phyloP scores from a whole-genome alignment of 2,113 vertebrate genomes.

The Raja brachyura region DNA sequence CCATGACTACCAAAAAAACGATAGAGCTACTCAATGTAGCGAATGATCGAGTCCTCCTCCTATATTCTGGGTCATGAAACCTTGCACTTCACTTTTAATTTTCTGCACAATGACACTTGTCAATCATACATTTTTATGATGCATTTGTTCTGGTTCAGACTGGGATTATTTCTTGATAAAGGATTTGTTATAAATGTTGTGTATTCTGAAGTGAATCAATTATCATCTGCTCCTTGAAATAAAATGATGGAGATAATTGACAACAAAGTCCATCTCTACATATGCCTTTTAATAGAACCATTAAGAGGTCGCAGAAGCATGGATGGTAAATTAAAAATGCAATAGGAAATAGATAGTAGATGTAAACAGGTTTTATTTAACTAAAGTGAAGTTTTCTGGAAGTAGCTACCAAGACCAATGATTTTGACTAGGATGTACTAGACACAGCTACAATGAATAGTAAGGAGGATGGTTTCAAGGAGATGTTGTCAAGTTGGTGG shows the following conservation, averaged over 20 bases:
- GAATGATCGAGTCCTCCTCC: neutral
- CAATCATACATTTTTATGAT: neutral
- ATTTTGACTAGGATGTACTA: no score
- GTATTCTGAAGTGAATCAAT: neutral
- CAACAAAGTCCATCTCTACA: neutral
- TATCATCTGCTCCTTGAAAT: neutral
- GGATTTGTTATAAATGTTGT: neutral
- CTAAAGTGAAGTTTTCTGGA: no score
- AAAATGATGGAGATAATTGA: neutral
- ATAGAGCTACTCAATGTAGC: neutral
- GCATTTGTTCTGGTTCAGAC: neutral
- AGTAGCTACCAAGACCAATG: no score
- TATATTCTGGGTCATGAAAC: neutral
- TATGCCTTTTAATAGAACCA: neutral
- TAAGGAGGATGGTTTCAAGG: no score
- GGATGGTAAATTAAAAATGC: no score
- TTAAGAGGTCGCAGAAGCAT: no score
- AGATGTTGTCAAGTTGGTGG: no score
- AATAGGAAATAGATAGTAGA: no score
- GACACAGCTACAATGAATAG: no score
- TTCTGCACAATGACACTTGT: neutral
- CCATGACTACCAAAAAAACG: neutral
- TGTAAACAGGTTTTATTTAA: no score
- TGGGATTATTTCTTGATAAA: neutral
- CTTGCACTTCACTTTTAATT: neutral